Base-by-base conservation (phyloP, 1,140 invertebrate genomes). In the Drosophila carrolli region DNA sequence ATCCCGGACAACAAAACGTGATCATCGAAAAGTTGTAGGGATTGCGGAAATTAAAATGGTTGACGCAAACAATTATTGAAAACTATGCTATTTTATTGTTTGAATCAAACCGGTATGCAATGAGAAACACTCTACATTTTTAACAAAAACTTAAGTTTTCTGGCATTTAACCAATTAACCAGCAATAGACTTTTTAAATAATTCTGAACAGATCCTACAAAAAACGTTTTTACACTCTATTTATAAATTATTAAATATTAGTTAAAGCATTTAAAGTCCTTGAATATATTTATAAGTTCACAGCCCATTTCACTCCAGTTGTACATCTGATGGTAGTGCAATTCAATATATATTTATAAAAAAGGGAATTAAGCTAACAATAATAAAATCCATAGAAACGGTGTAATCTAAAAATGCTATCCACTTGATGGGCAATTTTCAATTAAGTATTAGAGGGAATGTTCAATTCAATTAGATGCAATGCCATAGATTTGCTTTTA, bases 401-500 rank as follows among this genome's bases (percentile, higher is more conserved):
- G 29, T 9, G 9, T 23, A 27, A 41, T 43, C 58, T 8, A 11
- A 35, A 50, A 43, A 35, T 16, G 46, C 41, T 41, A 19, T 58
- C 29, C 56, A 27, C 32, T 59, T 51, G 46, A 43, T 14, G 23
- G 60, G 10, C 8, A 4, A 37, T 65, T 67, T 65, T 27, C 60
- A 65, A 67, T 68, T 44, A 53, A 73, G 50, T 11, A 47, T 35
- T n/a, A 38, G 51, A 50, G 35, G 59, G 51, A 11, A n/a, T n/a
- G n/a, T n/a, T n/a, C n/a, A n/a, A 38, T 71, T 41, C 51, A 71
- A 71, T 57, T 71, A 71, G 65, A 71, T 58, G 35, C 58, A 29
- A 38, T 53, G 41, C 50, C 29, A 53, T 56, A 67, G 73, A 70
- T 73, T 81, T 85, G 44, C 60, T 60, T 56, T 14, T 56, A 62